Evolutionary conservation across 2,888 invertebrate species (phyloP), one percentile per base, ranked within the genome.

Genomic region (Halictus quadricinctus): DNA sequence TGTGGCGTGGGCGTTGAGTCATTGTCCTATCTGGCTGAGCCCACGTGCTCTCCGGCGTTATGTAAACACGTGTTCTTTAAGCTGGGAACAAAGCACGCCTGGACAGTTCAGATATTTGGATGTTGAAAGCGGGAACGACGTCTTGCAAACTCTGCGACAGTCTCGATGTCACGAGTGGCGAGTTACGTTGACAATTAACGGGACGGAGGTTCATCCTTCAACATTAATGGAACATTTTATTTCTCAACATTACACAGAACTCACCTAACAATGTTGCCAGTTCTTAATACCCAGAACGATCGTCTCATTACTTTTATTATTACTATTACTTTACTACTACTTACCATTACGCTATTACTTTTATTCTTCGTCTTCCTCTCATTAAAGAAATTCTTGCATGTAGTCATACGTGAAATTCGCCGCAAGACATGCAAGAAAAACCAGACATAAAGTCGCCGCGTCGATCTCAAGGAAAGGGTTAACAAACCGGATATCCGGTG

Each of bases 21-120:
- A 69, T 69, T 69, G 69, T 69, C 69, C 69, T 69, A 41, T 41
- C 69, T 69, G 43, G 41, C n/a, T 13, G 69, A 41, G 69, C 69
- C 69, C 43, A 69, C 69, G 69, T 69, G 69, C 69, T 21, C 41
- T 36, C 4, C 41, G 41, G 69, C 41, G 41, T 69, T 41, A 69
- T 69, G 69, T 41, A 69, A 69, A 69, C 69, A 69, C 41, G 69
- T 69, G 69, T 69, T 69, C 69, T 69, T 69, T 69, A 69, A 69
- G 69, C 41, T 69, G 69, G 10, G 41, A 69, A 74, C 50, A 58
- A 58, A 58, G 69, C 41, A n/a, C 69, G 36, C 21, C 21, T 36
- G 43, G 69, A 69, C 69, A 69, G 36, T 41, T 6, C 41, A 12
- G 36, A 69, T 69, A 41, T n/a, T 69, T 4, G 69, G 21, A 69